Percentiles rank a stretch among this genome's conserved stretches.
phyloP scores from a whole-genome alignment of 2,888 invertebrate species.

The Galerucella nymphaeae region DNA sequence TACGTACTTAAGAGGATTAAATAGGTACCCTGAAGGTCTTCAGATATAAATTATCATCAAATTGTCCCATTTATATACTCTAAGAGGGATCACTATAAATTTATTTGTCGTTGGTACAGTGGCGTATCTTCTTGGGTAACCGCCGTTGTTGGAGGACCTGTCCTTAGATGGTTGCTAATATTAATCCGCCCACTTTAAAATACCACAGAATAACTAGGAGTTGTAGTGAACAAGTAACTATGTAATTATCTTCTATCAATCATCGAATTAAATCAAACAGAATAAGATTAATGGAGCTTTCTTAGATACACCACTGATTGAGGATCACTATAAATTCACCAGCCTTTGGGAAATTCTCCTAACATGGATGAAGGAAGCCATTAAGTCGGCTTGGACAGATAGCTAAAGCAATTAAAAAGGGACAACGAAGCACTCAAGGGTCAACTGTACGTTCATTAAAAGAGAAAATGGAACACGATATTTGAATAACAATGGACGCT shows the following conservation, averaged over 20 bases:
- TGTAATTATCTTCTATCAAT: too few species aligned
- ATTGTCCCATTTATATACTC: slow-evolving; percentile 23
- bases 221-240: too few species aligned
- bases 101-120: background rate
- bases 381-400: slow-evolving; percentile 32
- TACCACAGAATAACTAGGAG: too few species aligned
- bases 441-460: slow-evolving; percentile 19
- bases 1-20: slow-evolving; percentile 23
- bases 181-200: too few species aligned
- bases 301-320: slow-evolving; percentile 11
- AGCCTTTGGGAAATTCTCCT: slow-evolving; percentile 56
- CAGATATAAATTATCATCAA: slow-evolving; percentile 31
- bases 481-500: slow-evolving; percentile 5
- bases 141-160: too few species aligned
- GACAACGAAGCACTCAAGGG: slow-evolving; percentile 19
- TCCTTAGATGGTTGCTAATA: too few species aligned
- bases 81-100: slow-evolving; percentile 20
- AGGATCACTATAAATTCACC: slow-evolving; percentile 50
- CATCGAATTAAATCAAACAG: too few species aligned
- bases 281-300: background rate
- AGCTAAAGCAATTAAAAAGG: slow-evolving; percentile 33
- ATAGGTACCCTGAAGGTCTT: slow-evolving; percentile 16
- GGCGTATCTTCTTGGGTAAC: background rate
- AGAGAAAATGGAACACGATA: slow-evolving; percentile 10
- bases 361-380: slow-evolving; percentile 37